A percentile compares a stretch with the other conserved stretches of the same genome.
Conservation (phyloP, 2,888 invertebrate genomes). For the Aphrophora alni region DNA sequence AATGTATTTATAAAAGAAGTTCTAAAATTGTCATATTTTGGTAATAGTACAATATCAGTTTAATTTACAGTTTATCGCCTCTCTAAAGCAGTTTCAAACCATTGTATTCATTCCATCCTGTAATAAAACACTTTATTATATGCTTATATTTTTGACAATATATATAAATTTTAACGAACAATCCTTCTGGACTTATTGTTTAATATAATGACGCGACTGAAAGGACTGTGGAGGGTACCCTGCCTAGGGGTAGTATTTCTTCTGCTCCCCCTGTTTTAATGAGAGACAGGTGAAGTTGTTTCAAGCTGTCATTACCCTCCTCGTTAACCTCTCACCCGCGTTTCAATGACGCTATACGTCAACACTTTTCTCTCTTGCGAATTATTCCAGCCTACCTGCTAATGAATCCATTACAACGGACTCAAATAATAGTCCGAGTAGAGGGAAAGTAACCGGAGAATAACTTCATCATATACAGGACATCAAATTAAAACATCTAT, state of each 20-base stretch:
- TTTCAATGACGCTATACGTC: constrained; percentile 2
- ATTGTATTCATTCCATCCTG: no score
- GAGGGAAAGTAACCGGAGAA: background rate
- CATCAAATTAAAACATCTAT: no score
- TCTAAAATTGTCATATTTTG: no score
- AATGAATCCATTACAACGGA: background rate
- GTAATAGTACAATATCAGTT: no score
- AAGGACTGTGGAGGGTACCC: background rate
- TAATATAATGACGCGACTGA: background rate
- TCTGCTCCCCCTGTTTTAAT: constrained; percentile 6
- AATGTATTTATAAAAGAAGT: no score
- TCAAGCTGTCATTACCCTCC: background rate
- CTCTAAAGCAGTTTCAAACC: no score
- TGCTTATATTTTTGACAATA: no score
- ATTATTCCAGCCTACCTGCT: background rate
- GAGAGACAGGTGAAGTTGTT: constrained; percentile 9
- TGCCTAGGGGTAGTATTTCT: background rate
- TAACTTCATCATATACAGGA: no score
- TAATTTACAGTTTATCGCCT: no score
- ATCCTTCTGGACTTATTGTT: background rate
- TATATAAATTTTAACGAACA: background rate
- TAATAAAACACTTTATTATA: no score
- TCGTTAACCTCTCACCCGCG: background rate
- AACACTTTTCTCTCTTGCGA: background rate
- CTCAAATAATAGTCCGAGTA: background rate